These are phyloP conservation scores for Lasius fuliginosus DNA, from an alignment of 2,888 invertebrate species.

Conservation along the genomic window DNA sequence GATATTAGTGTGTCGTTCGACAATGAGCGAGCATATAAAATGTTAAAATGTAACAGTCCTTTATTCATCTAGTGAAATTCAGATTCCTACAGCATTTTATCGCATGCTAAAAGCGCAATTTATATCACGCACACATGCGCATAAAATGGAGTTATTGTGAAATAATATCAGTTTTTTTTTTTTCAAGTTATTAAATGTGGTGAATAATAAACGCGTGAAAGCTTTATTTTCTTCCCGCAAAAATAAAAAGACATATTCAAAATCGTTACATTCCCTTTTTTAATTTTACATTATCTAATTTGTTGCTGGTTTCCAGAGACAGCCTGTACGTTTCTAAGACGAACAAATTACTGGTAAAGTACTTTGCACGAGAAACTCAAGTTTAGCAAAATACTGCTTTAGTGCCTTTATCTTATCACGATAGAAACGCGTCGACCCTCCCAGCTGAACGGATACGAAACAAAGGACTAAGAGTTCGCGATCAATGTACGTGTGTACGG, in stretches of 20 bases:
- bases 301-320: background rate
- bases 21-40: conserved; percentile 1
- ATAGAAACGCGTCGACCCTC: background rate
- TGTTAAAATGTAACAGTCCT: background rate
- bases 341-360: conserved; percentile 12
- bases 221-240: background rate
- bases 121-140: background rate
- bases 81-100: background rate
- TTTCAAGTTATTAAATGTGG: background rate
- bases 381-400: conserved; percentile 22
- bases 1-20: conserved; percentile 22
- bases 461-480: conserved; percentile 26
- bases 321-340: background rate
- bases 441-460: conserved; percentile 11
- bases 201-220: background rate
- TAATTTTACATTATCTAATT: too few relatives aligned
- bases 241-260: background rate
- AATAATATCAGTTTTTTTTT: background rate
- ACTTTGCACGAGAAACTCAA: conserved; percentile 13
- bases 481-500: conserved; percentile 35
- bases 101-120: background rate
- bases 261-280: background rate
- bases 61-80: conserved; percentile 13
- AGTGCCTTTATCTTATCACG: conserved; percentile 33
- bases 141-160: background rate